These are phyloP conservation scores for Toxonevra muliebris DNA, from an alignment of 2,888 invertebrate genomes.

Conservation along the genomic window DNA sequence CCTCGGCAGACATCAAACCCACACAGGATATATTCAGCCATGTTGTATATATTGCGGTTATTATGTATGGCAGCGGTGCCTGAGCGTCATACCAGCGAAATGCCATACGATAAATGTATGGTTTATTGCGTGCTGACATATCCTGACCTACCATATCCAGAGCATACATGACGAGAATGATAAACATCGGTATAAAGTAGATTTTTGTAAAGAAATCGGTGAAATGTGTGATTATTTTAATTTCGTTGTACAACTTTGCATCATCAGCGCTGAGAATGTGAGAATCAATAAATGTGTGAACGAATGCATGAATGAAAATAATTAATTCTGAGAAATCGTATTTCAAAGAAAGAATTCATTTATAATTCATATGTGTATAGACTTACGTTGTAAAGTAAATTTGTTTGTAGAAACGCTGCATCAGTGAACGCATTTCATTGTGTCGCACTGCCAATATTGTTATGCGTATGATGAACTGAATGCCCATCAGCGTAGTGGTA, in stretches of 20 bases:
- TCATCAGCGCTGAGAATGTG: conserved; percentile 31
- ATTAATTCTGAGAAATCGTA: too few relatives aligned
- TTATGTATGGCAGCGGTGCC: conserved; percentile 30
- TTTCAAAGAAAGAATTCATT: too few relatives aligned
- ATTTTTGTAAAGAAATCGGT: conserved; percentile 28
- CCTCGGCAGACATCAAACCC: conserved; percentile 26
- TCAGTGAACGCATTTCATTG: conserved; percentile 28
- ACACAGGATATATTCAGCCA: conserved; percentile 27
- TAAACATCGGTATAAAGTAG: conserved; percentile 32
- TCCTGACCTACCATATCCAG: conserved; percentile 9
- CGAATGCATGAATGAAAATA: not conserved
- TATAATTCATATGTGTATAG: not conserved
- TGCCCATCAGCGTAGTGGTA: conserved; percentile 37
- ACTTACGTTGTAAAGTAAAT: conserved; percentile 38
- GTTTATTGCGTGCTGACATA: conserved; percentile 35
- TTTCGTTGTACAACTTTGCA: conserved; percentile 16
- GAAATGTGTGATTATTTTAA: conserved; percentile 24
- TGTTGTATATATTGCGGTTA: conserved; percentile 30
- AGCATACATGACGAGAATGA: conserved; percentile 23
- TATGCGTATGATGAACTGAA: conserved; percentile 37
- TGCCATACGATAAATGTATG: conserved; percentile 40
- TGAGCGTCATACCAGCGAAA: conserved; percentile 41
- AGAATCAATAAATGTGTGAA: not conserved
- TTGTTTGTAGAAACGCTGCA: conserved; percentile 36
- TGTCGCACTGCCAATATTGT: conserved; percentile 23